Conservation (phyloP, 2,797 vertebrate species). For the Choloepus didactylus region DNA sequence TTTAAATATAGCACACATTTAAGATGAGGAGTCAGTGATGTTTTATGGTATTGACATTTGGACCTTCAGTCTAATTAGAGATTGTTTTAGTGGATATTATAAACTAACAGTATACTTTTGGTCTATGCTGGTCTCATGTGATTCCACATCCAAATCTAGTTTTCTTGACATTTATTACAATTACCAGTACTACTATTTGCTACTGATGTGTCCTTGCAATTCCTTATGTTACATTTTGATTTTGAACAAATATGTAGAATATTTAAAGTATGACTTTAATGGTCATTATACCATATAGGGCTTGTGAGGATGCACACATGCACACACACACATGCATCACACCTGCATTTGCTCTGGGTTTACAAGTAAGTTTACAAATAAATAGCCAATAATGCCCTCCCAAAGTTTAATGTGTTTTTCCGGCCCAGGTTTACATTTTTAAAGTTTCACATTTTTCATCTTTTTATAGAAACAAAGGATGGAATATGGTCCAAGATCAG, state of each 20-base stretch:
- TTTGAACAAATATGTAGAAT: conserved; percentile 4
- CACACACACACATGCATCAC: not conserved
- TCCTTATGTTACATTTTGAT: conserved; percentile 13
- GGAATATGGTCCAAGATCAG: conserved; percentile 87
- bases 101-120: conserved; percentile 28
- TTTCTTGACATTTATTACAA: conserved; percentile 27
- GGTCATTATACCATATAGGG: not conserved
- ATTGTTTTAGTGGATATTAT: not conserved
- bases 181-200: not conserved
- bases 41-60: not conserved
- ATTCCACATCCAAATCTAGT: conserved; percentile 41
- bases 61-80: not conserved
- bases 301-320: not conserved
- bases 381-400: not conserved
- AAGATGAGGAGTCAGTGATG: conserved; percentile 13
- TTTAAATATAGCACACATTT: not conserved
- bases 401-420: not conserved
- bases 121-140: not conserved
- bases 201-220: not conserved
- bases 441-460: not conserved
- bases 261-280: conserved; percentile 7
- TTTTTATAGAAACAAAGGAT: conserved; percentile 93
- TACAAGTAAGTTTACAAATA: conserved; percentile 27
- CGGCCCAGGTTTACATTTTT: not conserved
- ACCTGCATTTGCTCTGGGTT: not conserved